A percentile compares a stretch with the other conserved stretches of the same genome.
Evolutionary conservation across 2,888 invertebrate species (phyloP).

Genomic region (Pristionchus mayeri): DNA sequence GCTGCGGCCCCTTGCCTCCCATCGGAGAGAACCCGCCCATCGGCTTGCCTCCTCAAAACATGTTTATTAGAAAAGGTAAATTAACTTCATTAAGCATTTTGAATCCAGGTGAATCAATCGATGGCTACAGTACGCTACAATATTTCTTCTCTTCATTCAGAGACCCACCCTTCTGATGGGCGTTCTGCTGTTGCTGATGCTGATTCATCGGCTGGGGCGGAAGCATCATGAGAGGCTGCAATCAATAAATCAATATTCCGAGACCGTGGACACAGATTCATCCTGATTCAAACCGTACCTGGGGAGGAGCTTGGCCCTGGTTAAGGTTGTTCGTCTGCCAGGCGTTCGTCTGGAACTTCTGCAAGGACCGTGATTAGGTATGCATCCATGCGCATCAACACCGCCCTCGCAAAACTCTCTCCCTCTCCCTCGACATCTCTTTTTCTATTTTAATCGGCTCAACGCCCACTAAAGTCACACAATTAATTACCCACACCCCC

Average conservation of each 20-base stretch:
- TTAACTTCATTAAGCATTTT: too few relatives aligned
- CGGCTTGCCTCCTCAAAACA: constrained; percentile 22
- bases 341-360: constrained; percentile 37
- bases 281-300: background rate
- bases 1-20: constrained; percentile 23
- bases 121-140: too few relatives aligned
- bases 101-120: too few relatives aligned
- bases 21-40: constrained; percentile 36
- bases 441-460: background rate
- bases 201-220: background rate
- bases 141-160: too few relatives aligned
- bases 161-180: constrained; percentile 33
- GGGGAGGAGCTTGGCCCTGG: background rate
- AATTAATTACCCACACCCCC: too few relatives aligned
- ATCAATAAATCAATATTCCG: background rate
- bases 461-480: too few relatives aligned
- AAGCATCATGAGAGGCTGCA: constrained; percentile 37
- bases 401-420: background rate
- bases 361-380: background rate
- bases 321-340: constrained; percentile 35
- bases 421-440: background rate
- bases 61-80: too few relatives aligned
- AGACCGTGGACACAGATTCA: background rate
- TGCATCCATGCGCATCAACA: background rate
- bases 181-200: constrained; percentile 15